Percentiles rank a stretch among this genome's conserved stretches.
Conservation (phyloP, 2,797 vertebrate genomes). For the Sternarchorhynchus goeldii region DNA sequence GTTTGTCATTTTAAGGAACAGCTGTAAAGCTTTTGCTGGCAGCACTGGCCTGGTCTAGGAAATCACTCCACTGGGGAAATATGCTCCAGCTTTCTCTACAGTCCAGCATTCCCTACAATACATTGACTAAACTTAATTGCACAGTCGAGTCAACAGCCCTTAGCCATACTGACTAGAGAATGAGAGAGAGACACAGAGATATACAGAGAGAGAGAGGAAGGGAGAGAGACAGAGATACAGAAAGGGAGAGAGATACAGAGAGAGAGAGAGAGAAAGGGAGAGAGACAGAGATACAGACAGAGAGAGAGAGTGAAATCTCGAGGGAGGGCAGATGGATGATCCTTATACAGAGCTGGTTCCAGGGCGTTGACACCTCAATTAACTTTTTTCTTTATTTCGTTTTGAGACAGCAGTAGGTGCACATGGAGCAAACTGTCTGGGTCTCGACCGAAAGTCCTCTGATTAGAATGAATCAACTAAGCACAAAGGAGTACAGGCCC, state of each 20-base stretch:
- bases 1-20: slow-evolving; percentile 45
- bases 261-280: slow-evolving; percentile 12
- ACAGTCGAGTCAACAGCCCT: slow-evolving; percentile 47
- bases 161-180: slow-evolving; percentile 42
- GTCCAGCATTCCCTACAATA: slow-evolving; percentile 56
- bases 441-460: not conserved
- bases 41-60: slow-evolving; percentile 52
- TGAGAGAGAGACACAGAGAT: slow-evolving; percentile 16
- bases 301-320: not conserved
- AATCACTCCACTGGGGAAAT: slow-evolving; percentile 55
- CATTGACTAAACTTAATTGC: slow-evolving; percentile 44
- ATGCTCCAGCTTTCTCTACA: slow-evolving; percentile 50
- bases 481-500: not conserved
- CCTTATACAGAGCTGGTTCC: slow-evolving; percentile 7
- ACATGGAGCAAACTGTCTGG: not conserved
- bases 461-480: slow-evolving; percentile 11
- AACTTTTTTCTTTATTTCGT: slow-evolving; percentile 17
- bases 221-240: slow-evolving; percentile 1
- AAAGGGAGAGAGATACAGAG: slow-evolving; percentile 11
- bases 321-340: slow-evolving; percentile 20
- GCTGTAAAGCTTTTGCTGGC: slow-evolving; percentile 49
- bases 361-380: not conserved
- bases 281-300: not conserved
- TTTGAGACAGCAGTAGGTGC: not conserved
- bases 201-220: slow-evolving; percentile 4